Evolutionary conservation across 2,113 vertebrate species (phyloP).

Genomic region (Climacteris rufus): DNA sequence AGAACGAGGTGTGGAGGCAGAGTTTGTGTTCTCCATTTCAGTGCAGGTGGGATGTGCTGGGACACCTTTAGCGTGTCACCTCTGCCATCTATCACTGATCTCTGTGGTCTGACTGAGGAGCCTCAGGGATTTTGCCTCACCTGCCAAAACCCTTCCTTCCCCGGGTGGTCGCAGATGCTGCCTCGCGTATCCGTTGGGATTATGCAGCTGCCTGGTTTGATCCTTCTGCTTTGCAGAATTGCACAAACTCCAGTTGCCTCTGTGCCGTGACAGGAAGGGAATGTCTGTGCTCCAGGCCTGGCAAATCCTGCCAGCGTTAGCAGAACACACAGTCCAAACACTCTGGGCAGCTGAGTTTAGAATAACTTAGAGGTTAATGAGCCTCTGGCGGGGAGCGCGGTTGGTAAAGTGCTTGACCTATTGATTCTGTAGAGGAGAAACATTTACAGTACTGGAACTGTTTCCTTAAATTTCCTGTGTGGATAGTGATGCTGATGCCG

Average conservation of each 20-base stretch:
- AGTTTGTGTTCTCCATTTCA: neutral
- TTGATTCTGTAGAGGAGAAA: neutral
- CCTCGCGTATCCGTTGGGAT: neutral
- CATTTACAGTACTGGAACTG: neutral
- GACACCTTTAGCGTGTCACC: neutral
- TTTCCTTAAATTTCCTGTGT: neutral
- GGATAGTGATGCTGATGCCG: accelerated
- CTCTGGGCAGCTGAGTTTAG: neutral
- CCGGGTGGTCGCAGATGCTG: neutral
- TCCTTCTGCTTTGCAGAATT: neutral
- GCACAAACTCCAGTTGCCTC: neutral
- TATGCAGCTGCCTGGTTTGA: neutral
- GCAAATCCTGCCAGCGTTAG: neutral
- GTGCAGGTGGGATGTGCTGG: neutral
- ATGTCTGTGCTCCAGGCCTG: neutral
- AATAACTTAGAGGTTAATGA: neutral
- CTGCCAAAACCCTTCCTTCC: neutral
- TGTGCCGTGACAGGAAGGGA: neutral
- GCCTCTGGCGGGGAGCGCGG: neutral
- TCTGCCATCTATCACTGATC: neutral
- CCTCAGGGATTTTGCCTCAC: neutral
- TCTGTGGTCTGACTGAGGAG: neutral
- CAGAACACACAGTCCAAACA: neutral
- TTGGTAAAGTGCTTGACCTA: neutral
- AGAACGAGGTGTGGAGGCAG: neutral